Evolutionary conservation across 2,797 vertebrate species (phyloP), one percentile per base, ranked within the genome.

Genomic region (Spondyliosoma cantharus): DNA sequence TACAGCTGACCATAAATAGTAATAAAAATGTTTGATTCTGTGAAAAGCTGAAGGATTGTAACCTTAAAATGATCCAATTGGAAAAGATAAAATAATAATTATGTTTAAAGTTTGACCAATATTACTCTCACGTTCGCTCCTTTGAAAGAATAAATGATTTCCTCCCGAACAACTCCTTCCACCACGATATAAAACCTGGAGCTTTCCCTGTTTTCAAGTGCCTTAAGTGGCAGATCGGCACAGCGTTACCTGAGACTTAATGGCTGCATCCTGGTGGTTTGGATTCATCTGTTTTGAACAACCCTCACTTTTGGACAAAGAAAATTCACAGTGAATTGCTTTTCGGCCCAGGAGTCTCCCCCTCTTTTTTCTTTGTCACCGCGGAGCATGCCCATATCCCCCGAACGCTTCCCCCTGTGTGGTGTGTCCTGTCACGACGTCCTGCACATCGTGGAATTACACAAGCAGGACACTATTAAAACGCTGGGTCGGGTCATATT

Each of bases 271-370:
- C 15, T 46, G 57, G 17, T 42, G n/a, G 27, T 15, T 56, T 20
- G 7, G 42, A 25, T 52, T 37, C 3, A 46, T 62, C 64, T 13
- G 20, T 20, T 68, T 25, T 68, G 63, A 62, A 16, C 4, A 22
- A 64, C 14, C 50, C 24, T 56, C 17, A 20, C 50, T 29, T 58
- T 53, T 61, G 20, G 16, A 37, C 22, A 37, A 63, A 65, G 50
- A 45, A 45, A 66, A 66, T 61, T 80, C 17, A 61, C 60, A 73
- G 46, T 53, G 49, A 64, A 58, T 66, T 70, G 58, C 48, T 63
- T 52, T 32, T 15, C 22, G n/a, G 65, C 22, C 14, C 24, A 13
- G 14, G 20, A 48, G 46, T n/a, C 37, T 25, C 16, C 4, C 5
- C 59, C 46, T 42, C 29, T 9, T 17, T 50, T 58, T 70, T 54